Base-by-base conservation (phyloP, 2,888 invertebrate genomes). In the Patella ulyssiponensis region DNA sequence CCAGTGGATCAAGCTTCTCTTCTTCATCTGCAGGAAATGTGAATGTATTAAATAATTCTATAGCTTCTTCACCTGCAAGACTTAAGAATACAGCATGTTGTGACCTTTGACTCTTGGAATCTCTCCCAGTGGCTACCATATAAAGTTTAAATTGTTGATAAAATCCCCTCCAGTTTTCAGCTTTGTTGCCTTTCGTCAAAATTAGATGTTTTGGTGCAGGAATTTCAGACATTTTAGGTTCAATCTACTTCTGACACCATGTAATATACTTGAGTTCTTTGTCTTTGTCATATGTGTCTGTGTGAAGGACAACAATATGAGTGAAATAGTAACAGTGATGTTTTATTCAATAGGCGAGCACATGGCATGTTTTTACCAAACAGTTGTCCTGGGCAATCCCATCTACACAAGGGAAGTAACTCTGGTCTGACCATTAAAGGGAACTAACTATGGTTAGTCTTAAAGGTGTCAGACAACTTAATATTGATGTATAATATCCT, bases 241-340 rank as follows among this genome's bases (percentile, higher is more conserved):
- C 52, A 3, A 15, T 51, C n/a, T 51, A 64, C 69, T 75, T 75
- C 75, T 75, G 75, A 75, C 74, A 74, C 74, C 74, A 74, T 69
- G 64, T 74, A 33, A 74, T 64, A 58, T 64, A 27, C 27, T 27
- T 27, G 2, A 3, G 27, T 27, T 27, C 27, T 33, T 4, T 33
- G 5, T 64, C 14, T 7, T 64, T 64, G 23, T 20, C n/a, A 64
- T 2, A 11, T n/a, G 23, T 20, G 64, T 64, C 20, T 64, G 64
- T 64, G 7, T n/a, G 12, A 64, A 64, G 23, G 64, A 64, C 64
- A 20, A 33, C 33, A 33, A 33, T 5, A 33, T 33, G 33, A 33
- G 33, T 33, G 7, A 7, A 33, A 33, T 5, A 33, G 33, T 33
- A 33, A 33, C 33, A 33, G 33, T 5, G 0, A 33, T 4, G 33